A percentile compares a stretch with the other conserved stretches of the same genome.
These are phyloP conservation scores for Tachuris rubrigastra DNA, from an alignment of 2,113 vertebrate species.

Conservation along the genomic window DNA sequence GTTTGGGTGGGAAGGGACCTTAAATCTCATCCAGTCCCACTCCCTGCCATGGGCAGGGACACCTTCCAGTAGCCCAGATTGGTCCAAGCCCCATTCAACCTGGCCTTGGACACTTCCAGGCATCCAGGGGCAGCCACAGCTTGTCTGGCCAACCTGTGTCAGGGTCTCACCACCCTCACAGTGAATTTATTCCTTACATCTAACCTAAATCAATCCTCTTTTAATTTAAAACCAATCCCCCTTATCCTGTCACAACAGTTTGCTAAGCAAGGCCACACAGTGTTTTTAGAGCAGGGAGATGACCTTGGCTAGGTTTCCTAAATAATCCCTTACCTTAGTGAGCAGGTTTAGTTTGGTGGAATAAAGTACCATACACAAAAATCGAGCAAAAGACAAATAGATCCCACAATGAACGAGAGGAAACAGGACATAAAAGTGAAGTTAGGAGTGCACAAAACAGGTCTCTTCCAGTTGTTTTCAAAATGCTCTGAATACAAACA, in stretches of 20 bases:
- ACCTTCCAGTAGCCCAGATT: rapidly evolving
- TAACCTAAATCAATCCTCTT: not conserved
- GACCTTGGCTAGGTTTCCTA: not conserved
- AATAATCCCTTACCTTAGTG: not conserved
- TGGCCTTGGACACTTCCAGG: not conserved
- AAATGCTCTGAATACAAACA: not conserved
- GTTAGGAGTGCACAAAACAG: not conserved
- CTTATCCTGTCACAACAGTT: not conserved
- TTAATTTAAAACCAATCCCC: not conserved
- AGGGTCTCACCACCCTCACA: not conserved
- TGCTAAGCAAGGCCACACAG: not conserved
- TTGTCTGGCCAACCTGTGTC: not conserved
- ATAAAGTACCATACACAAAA: not conserved
- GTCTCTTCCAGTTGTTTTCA: not conserved
- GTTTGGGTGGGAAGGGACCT: not conserved
- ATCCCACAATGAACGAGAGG: not conserved
- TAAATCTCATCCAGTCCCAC: not conserved
- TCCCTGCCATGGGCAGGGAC: not conserved
- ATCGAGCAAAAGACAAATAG: not conserved
- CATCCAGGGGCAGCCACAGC: not conserved
- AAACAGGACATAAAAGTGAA: not conserved
- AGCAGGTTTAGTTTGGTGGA: not conserved
- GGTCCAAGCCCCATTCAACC: not conserved
- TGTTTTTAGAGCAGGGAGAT: not conserved
- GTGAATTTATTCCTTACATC: not conserved